Evolutionary conservation across 2,888 invertebrate species (phyloP).

Genomic region (Operophtera brumata): DNA sequence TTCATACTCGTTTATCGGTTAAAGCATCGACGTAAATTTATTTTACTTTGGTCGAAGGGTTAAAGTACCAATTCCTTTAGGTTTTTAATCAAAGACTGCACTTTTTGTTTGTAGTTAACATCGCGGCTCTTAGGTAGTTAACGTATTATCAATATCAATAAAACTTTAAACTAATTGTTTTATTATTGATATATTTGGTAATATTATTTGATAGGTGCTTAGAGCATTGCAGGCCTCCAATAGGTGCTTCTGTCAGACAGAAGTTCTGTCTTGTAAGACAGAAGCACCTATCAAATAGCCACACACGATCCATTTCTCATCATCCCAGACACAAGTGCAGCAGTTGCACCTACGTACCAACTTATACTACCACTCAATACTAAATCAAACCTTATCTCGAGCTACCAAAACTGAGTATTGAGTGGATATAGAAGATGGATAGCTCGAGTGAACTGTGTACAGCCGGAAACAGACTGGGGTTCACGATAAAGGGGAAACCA

Average conservation of each 20-base stretch:
- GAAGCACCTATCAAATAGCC: slow-evolving; percentile 10
- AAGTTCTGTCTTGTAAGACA: background rate
- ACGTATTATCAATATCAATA: no score
- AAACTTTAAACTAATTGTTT: no score
- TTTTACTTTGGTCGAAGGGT: no score
- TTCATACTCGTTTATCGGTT: background rate
- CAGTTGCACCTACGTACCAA: slow-evolving; percentile 18
- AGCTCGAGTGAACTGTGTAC: slow-evolving; percentile 9
- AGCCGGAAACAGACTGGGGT: slow-evolving; percentile 17
- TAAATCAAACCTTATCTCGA: slow-evolving; percentile 12
- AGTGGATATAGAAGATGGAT: slow-evolving; percentile 4
- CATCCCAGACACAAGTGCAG: slow-evolving; percentile 11
- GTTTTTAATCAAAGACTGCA: background rate
- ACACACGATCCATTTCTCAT: slow-evolving; percentile 16
- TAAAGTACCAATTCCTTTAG: no score
- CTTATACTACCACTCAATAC: background rate
- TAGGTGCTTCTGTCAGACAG: no score
- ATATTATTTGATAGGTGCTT: no score
- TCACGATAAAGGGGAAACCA: slow-evolving; percentile 6
- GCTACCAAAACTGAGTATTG: slow-evolving; percentile 6
- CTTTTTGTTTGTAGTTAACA: no score
- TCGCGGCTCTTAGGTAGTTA: no score
- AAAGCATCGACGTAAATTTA: no score
- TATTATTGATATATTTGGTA: no score
- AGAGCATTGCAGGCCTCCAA: no score